Evolutionary conservation across 2,797 vertebrate genomes (phyloP), one percentile per base, ranked within the genome.

Genomic region (Tenualosa thibaudeaui): DNA sequence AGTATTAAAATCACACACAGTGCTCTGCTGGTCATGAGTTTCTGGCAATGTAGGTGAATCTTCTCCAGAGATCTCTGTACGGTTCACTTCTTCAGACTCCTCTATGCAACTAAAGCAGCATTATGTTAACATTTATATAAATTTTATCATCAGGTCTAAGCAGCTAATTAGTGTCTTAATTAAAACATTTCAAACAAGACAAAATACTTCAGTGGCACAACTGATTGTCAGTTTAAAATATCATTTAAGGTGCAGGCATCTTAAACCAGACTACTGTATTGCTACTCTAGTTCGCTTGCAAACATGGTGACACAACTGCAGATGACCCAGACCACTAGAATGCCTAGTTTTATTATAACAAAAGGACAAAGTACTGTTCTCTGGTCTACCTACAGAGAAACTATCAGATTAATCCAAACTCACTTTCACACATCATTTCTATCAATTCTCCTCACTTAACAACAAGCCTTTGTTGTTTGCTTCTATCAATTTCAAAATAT

Each of bases 1-100:
- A 51, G 96, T 94, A 81, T 98, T 98, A 78, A 99, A 95, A 6
- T 97, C 98, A 1, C 92, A 89, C 46, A 99, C 96, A 71, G 97
- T 98, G 90, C 98, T 97, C 10, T 99, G 98, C 88, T 96, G 90
- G 0, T 46, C 71, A 43, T 9, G 71, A 5, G 37, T 22, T 46
- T 78, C 71, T 46, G 71, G 71, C 40, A 78, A 78, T 43, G 71
- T 9, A 46, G 71, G 37, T 3, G 71, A 78, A 78, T 78, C 71
- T 46, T 78, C 58, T 24, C n/a, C 71, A 78, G 9, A 6, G 3
- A 78, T 22, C 12, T 78, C 71, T 78, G 71, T 8, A 46, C 19
- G 71, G 40, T 78, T 78, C 17, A 46, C 40, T 7, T 75, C 68
- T 75, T 78, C 71, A 8, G 71, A 78, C 71, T 46, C 71, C 71